These are phyloP conservation scores for Adelges cooleyi DNA, from an alignment of 1,140 invertebrate species.

Conservation along the genomic window DNA sequence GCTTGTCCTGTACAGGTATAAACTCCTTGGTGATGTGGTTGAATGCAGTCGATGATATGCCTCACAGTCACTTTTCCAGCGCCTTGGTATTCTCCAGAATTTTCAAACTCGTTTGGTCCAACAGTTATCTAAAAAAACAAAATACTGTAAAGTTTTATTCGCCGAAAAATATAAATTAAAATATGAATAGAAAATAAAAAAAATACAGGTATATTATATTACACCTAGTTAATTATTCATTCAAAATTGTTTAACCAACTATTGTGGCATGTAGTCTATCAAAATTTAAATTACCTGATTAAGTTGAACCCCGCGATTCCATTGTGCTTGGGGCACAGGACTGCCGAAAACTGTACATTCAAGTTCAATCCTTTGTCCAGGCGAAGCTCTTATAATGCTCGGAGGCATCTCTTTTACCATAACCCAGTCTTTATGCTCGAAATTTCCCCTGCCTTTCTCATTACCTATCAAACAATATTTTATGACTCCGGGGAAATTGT, in stretches of 20 bases:
- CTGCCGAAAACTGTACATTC: slow-evolving; percentile 25
- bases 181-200: too few relatives aligned
- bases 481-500: too few relatives aligned
- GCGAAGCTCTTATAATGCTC: not conserved
- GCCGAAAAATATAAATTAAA: too few relatives aligned
- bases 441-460: not conserved
- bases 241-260: too few relatives aligned
- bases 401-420: slow-evolving; percentile 4
- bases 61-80: slow-evolving; percentile 12
- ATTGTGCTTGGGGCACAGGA: slow-evolving; percentile 10
- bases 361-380: slow-evolving; percentile 8
- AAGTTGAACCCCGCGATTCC: slow-evolving; percentile 15
- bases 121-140: slow-evolving; percentile 1
- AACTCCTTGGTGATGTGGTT: slow-evolving; percentile 20
- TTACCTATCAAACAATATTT: not conserved
- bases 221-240: too few relatives aligned
- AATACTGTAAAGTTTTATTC: too few relatives aligned
- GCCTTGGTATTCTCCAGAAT: slow-evolving; percentile 14
- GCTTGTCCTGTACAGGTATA: slow-evolving; percentile 12
- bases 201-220: too few relatives aligned
- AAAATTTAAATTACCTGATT: slow-evolving; percentile 9
- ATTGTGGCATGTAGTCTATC: too few relatives aligned
- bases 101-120: slow-evolving; percentile 15
- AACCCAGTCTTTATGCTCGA: slow-evolving; percentile 21
- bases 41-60: slow-evolving; percentile 8